These are phyloP conservation scores for Diachrysia chrysitis DNA, from an alignment of 2,888 invertebrate genomes.

Conservation along the genomic window DNA sequence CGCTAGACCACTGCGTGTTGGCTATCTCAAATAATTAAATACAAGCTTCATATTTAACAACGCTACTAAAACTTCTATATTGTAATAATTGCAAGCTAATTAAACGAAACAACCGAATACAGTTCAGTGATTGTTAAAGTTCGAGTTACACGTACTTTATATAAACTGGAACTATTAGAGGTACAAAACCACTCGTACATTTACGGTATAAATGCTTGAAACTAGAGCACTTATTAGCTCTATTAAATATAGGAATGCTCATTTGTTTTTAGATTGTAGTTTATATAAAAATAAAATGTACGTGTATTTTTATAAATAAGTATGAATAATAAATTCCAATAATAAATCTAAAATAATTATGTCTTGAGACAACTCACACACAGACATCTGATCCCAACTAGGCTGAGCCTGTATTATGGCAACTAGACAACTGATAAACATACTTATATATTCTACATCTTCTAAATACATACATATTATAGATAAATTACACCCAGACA, in stretches of 20 bases:
- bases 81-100: slow-evolving; percentile 32
- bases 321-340: no score
- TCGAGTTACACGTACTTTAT: slow-evolving; percentile 40
- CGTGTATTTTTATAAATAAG: no score
- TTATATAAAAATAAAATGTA: no score
- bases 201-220: slow-evolving; percentile 40
- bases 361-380: no score
- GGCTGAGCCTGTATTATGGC: no score
- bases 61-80: neutral
- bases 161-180: slow-evolving; percentile 49
- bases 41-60: neutral
- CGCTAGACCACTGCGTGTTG: no score
- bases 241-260: neutral
- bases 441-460: no score
- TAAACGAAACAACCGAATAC: slow-evolving; percentile 25
- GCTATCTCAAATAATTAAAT: neutral
- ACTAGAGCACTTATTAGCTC: slow-evolving; percentile 27
- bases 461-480: no score
- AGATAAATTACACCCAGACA: no score
- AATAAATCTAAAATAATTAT: no score
- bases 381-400: no score
- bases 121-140: slow-evolving; percentile 45
- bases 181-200: slow-evolving; percentile 47
- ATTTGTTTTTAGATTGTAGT: neutral
- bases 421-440: no score